Base-by-base conservation (phyloP, 1,140 invertebrate genomes). In the Spodoptera frugiperda region DNA sequence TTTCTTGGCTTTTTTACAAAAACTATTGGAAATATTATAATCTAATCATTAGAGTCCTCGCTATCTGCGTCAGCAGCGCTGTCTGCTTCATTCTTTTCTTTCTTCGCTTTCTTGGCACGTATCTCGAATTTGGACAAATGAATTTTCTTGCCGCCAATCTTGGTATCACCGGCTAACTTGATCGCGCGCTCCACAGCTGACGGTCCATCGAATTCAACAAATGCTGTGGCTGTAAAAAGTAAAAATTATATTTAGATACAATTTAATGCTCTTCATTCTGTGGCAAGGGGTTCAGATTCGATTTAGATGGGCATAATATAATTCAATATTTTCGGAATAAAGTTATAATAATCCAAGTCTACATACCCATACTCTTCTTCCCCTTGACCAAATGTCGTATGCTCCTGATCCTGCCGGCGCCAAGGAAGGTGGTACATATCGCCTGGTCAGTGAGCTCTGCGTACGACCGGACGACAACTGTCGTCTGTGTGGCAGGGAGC, bases 151-250 rank as follows among this genome's bases (percentile, higher is more conserved):
- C 87, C 86, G n/a, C 79, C 82, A 33, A 91, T 82, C 75, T 84
- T 87, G 0, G 61, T 73, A 2, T 83, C 79, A 44, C 79, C 78
- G 0, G 83, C 84, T 21, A 86, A 48, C 46, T 84, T 78, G 8
- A 90, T 65, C 0, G 89, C 91, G 3, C 79, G 78, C 9, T 85
- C 83, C 8, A 91, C 84, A 9, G 89, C 79, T 49, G 85, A 80
- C 0, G 91, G 89, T 0, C 87, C 85, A 63, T 89, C 88, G 33
- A 92, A 88, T 49, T 92, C 89, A 9, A 92, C 78, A 76, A 92
- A 92, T 9, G 83, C 89, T 12, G 88, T 88, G n/a, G 78, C 89
- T 92, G 84, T 30, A 88, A 87, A 65, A 19, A 68, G 10, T 21
- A 9, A 61, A 48, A 6, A 11, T 30, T 21, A 57, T 17, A 63